Evolutionary conservation across 1,140 invertebrate genomes (phyloP).

Genomic region (Parasteatoda tepidariorum): DNA sequence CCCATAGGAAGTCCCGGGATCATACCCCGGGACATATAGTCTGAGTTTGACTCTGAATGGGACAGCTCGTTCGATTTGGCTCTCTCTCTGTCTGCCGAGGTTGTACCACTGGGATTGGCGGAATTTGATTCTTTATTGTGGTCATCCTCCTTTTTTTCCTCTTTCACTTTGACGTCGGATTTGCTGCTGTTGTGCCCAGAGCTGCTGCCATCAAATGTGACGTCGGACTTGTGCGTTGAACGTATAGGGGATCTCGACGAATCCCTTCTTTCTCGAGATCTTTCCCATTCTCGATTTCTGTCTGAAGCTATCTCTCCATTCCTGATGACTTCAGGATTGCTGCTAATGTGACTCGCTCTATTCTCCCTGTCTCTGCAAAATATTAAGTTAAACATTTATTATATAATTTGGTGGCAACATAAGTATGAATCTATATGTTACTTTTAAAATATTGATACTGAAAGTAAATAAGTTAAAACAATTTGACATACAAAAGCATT

Average conservation of each 20-base stretch:
- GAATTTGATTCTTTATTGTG: background rate
- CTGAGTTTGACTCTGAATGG: background rate
- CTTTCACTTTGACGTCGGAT: constrained; percentile 37
- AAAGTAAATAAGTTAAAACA: no score
- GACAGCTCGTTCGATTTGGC: constrained; percentile 15
- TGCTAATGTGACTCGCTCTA: background rate
- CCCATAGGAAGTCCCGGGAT: constrained; percentile 11
- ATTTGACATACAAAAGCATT: no score
- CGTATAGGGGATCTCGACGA: constrained; percentile 11
- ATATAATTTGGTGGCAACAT: no score
- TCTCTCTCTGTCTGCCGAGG: background rate
- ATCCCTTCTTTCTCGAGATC: constrained; percentile 10
- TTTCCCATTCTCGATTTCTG: constrained; percentile 7
- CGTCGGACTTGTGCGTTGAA: constrained; percentile 28
- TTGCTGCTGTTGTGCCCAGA: background rate
- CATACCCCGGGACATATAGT: constrained; percentile 14
- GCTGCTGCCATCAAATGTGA: constrained; percentile 9
- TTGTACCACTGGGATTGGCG: background rate
- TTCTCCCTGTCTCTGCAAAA: constrained; percentile 32
- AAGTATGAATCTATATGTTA: no score
- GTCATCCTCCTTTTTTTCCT: constrained; percentile 38
- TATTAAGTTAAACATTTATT: background rate
- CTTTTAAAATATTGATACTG: no score
- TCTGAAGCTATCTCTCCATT: constrained; percentile 8
- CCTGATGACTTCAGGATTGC: constrained; percentile 9